phyloP scores from a whole-genome alignment of 2,113 vertebrate genomes.

The Emydocephalus ijimae region DNA sequence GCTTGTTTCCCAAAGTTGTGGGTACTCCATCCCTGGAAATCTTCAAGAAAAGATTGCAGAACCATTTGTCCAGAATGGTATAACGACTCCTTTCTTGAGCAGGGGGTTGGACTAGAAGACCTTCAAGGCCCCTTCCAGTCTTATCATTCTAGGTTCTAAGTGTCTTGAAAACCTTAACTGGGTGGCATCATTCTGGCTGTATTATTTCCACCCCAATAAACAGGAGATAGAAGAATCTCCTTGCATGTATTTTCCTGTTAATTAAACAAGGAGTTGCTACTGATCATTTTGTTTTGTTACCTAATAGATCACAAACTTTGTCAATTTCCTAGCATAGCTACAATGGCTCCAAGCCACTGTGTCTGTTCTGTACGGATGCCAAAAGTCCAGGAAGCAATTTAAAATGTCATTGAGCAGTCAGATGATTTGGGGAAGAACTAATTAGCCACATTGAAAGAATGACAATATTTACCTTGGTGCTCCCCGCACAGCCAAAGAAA shows the following conservation, averaged over 20 bases:
- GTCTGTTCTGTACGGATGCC: constrained; percentile 2
- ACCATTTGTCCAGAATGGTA: neutral
- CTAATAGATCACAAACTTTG: neutral
- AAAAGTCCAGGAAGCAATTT: constrained; percentile 24
- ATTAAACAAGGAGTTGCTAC: neutral
- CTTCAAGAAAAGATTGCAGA: too few relatives aligned
- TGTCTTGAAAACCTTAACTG: neutral
- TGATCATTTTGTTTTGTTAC: neutral
- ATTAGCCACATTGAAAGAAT: neutral
- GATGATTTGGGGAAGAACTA: constrained; percentile 16
- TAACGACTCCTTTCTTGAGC: neutral
- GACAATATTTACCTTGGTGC: constrained; percentile 30
- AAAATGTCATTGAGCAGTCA: neutral
- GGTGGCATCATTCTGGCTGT: neutral
- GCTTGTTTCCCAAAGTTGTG: too few relatives aligned
- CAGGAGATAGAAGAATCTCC: neutral
- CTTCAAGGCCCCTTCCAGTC: neutral
- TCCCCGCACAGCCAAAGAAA: neutral
- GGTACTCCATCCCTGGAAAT: too few relatives aligned
- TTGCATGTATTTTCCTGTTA: neutral
- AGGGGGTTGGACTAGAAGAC: neutral
- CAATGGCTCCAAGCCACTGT: neutral
- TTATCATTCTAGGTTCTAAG: neutral
- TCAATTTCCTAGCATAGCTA: neutral
- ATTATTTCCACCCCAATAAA: neutral